Conservation (phyloP, 2,797 vertebrate species). For the Schizopygopsis pylzovi region DNA sequence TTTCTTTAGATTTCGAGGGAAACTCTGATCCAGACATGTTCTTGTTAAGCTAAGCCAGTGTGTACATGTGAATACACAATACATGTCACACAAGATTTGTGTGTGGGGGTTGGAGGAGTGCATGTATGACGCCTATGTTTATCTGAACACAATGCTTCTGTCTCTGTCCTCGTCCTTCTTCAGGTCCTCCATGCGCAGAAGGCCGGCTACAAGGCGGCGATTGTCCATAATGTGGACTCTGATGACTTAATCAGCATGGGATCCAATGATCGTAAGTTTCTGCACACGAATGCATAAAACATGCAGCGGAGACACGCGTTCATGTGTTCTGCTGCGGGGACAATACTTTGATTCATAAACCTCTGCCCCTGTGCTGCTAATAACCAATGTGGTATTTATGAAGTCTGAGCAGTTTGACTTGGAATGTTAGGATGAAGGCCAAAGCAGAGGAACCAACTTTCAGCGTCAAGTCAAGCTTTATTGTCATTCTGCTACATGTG, state of each 20-base stretch:
- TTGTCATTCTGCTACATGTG: no score
- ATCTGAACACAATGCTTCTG: constrained; percentile 60
- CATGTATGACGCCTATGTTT: not conserved
- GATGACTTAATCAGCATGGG: constrained; percentile 99
- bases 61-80: not conserved
- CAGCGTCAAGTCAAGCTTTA: not conserved
- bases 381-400: not conserved
- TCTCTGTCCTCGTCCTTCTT: constrained; percentile 51
- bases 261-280: constrained; percentile 96
- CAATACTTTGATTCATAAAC: constrained; percentile 30
- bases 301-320: constrained; percentile 29
- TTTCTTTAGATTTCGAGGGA: not conserved
- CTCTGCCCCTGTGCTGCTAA: not conserved
- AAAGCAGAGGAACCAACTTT: not conserved
- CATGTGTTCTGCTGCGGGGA: constrained; percentile 19
- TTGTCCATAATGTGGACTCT: constrained; percentile 97
- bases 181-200: constrained; percentile 96
- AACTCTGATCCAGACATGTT: not conserved
- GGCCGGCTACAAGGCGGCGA: constrained; percentile 96
- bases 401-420: not conserved
- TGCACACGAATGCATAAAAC: constrained; percentile 39
- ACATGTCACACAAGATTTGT: not conserved
- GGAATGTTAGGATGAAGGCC: not conserved
- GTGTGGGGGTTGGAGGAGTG: not conserved
- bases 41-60: not conserved